Base-by-base conservation (phyloP, 2,888 invertebrate species). In the Aphidoletes aphidimyza region DNA sequence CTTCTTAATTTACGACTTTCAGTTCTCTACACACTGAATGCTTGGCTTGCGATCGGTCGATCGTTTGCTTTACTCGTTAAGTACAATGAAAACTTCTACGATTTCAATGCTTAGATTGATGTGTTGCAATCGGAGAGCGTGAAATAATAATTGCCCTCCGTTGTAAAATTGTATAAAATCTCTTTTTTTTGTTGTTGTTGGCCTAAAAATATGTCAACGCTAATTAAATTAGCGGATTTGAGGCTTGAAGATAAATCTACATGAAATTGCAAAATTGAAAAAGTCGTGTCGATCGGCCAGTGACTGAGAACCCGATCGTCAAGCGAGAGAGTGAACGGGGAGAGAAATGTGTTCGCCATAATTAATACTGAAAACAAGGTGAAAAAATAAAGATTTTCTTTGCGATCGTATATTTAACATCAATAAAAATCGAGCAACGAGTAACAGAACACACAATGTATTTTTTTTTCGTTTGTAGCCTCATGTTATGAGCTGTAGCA, bases 281-380 rank as follows among this genome's bases (percentile, higher is more conserved):
- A 9, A 9, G 42, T 9, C 8, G 8, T 6, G 6, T 42, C 42
- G 8, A 42, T 42, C 6, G 42, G 42, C 6, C 42, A 9, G 42
- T 42, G 42, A 9, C 8, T 14, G 42, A 42, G 42, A 42, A 9
- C 42, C 14, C n/a, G n/a, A n/a, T n/a, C n/a, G n/a, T n/a, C n/a
- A n/a, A n/a, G n/a, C n/a, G n/a, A 47, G 47, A 47, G 47, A 47
- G 17, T 17, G 47, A n/a, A n/a, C 30, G 69, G 14, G 8, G 42
- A 69, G 69, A 30, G 34, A 69, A 69, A 69, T 1, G 14, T 30
- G 26, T 69, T 69, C 17, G 30, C 30, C 26, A 14, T 30, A 69
- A 30, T 69, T 69, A 69, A 69, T 30, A 30, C n/a, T 69, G 30
- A 69, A 69, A 69, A 69, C 69, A 69, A 69, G 69, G 69, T 69